Evolutionary conservation across 2,113 vertebrate genomes (phyloP).

Genomic region (Elaphurus davidianus): DNA sequence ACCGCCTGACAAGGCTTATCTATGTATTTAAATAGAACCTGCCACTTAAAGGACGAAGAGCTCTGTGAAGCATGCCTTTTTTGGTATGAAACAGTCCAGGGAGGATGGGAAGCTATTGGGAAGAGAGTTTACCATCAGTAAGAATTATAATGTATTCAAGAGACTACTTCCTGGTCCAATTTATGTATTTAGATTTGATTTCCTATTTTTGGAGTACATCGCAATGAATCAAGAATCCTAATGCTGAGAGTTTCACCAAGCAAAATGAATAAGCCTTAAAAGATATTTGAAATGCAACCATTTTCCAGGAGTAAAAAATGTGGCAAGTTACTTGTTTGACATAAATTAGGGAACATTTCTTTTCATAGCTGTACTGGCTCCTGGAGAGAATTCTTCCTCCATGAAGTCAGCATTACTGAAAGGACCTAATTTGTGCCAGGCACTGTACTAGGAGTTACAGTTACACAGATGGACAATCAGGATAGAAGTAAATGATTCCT

Average conservation of each 20-base stretch:
- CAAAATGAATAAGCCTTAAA: constrained; percentile 40
- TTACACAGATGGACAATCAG: background rate
- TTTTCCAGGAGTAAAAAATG: constrained; percentile 45
- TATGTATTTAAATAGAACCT: constrained; percentile 62
- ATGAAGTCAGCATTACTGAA: background rate
- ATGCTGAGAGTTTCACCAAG: constrained; percentile 35
- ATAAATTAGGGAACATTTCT: background rate
- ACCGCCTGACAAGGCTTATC: constrained; percentile 32
- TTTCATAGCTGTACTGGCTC: background rate
- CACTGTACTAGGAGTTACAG: background rate
- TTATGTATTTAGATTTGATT: constrained; percentile 44
- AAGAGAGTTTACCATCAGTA: constrained; percentile 50
- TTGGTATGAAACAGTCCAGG: constrained; percentile 19
- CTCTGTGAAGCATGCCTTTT: constrained; percentile 52
- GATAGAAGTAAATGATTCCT: background rate
- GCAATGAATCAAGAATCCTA: constrained; percentile 53
- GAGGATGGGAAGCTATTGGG: background rate
- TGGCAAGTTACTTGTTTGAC: background rate
- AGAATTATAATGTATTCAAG: constrained; percentile 18
- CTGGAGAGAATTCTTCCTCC: background rate
- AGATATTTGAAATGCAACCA: constrained; percentile 20
- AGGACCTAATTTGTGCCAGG: background rate
- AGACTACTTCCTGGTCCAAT: constrained; percentile 32
- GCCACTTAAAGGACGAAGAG: background rate
- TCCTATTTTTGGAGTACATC: constrained; percentile 1